phyloP scores from a whole-genome alignment of 2,888 invertebrate genomes.

The Phytoseiulus persimilis region DNA sequence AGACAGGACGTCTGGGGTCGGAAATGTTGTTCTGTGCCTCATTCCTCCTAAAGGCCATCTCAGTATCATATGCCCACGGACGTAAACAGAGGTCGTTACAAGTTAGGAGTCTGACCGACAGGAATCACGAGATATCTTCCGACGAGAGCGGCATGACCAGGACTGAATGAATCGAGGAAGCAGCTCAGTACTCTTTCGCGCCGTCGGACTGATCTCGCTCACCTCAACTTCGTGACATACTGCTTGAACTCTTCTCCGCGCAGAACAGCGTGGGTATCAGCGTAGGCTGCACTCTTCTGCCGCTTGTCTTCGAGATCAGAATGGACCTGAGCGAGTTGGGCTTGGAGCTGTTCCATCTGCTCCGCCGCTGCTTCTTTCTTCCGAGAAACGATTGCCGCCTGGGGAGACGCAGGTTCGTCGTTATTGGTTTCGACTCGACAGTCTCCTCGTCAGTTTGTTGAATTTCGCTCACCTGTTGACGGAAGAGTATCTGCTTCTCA shows the following conservation, averaged over 20 bases:
- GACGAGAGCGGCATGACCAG: too few relatives aligned
- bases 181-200: too few relatives aligned
- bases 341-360: constrained; percentile 61
- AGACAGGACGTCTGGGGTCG: too few relatives aligned
- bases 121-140: too few relatives aligned
- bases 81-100: too few relatives aligned
- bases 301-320: constrained; percentile 57
- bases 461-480: constrained; percentile 60
- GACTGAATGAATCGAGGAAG: too few relatives aligned
- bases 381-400: constrained; percentile 65
- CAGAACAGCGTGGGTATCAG: constrained; percentile 61
- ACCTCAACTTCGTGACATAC: constrained; percentile 64
- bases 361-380: constrained; percentile 69
- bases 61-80: too few relatives aligned
- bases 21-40: too few relatives aligned
- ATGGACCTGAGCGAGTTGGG: constrained; percentile 58
- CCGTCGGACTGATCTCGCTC: background rate
- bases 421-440: too few relatives aligned
- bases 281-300: constrained; percentile 47
- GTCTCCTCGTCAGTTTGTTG: too few relatives aligned
- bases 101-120: too few relatives aligned
- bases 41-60: too few relatives aligned
- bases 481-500: constrained; percentile 65
- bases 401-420: constrained; percentile 6
- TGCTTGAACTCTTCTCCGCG: constrained; percentile 75